These are phyloP conservation scores for Acrocyrtus sp. DNA, from an alignment of 2,888 invertebrate genomes.

Conservation along the genomic window DNA sequence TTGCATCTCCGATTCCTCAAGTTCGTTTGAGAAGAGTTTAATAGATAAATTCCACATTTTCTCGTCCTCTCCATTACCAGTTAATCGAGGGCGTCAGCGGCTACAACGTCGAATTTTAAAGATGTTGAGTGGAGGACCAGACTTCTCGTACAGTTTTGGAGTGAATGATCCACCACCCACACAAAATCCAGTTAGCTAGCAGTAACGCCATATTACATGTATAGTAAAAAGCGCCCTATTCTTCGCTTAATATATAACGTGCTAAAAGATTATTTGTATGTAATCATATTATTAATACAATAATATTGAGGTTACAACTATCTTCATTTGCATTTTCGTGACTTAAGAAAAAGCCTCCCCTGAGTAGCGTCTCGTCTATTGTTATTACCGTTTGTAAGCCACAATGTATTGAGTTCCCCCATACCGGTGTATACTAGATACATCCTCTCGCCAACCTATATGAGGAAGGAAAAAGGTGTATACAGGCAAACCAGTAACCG, in stretches of 20 bases:
- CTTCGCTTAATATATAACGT: too few relatives aligned
- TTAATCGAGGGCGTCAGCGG: constrained; percentile 42
- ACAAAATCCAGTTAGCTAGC: constrained; percentile 44
- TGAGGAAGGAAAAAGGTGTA: neutral
- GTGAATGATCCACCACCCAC: constrained; percentile 47
- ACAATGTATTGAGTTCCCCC: neutral
- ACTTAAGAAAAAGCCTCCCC: neutral
- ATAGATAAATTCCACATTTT: neutral
- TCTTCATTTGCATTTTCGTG: neutral
- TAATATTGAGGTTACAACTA: neutral
- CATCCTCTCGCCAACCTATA: neutral
- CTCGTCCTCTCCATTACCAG: constrained; percentile 4
- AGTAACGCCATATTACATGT: too few relatives aligned
- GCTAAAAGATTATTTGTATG: too few relatives aligned
- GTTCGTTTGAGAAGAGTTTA: neutral
- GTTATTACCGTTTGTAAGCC: neutral
- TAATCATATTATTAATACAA: too few relatives aligned
- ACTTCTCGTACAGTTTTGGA: constrained; percentile 37
- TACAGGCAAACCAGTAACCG: too few relatives aligned
- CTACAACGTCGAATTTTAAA: constrained; percentile 4
- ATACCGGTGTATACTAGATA: too few relatives aligned
- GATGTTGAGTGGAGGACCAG: too few relatives aligned
- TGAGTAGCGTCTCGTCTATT: neutral
- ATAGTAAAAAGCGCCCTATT: too few relatives aligned
- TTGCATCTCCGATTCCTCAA: too few relatives aligned